Evolutionary conservation across 2,113 vertebrate genomes (phyloP).

Genomic region (Epinephelus lanceolatus): DNA sequence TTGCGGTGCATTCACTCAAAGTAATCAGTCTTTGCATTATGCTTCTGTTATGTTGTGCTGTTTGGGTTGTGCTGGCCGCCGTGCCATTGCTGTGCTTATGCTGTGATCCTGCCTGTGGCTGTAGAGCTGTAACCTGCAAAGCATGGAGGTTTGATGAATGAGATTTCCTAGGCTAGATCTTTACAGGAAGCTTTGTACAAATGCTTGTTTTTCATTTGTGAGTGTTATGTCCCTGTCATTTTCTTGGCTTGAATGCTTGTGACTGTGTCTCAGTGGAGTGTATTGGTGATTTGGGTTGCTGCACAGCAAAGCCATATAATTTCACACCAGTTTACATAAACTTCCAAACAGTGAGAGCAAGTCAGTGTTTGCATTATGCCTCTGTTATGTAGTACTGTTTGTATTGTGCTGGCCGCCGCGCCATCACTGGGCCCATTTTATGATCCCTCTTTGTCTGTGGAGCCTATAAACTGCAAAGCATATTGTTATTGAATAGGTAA

Average conservation of each 20-base stretch:
- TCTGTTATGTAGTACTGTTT: not conserved
- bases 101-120: constrained; percentile 14
- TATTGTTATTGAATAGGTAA: not conserved
- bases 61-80: not conserved
- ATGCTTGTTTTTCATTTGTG: not conserved
- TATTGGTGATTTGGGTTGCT: not conserved
- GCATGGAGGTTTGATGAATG: not conserved
- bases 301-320: not conserved
- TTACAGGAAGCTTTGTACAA: not conserved
- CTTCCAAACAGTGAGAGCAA: not conserved
- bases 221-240: not conserved
- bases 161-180: not conserved
- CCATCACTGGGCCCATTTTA: not conserved
- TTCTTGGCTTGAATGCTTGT: not conserved
- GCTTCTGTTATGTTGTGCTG: not conserved
- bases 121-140: not conserved
- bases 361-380: not conserved
- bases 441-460: not conserved
- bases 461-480: not conserved
- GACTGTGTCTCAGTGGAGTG: not conserved
- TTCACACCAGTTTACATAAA: not conserved
- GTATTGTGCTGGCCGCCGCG: constrained; percentile 1
- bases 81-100: not conserved
- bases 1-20: not conserved
- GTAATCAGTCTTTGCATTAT: not conserved